Evolutionary conservation across 2,797 vertebrate genomes (phyloP).

Genomic region (Galaxias olidus): DNA sequence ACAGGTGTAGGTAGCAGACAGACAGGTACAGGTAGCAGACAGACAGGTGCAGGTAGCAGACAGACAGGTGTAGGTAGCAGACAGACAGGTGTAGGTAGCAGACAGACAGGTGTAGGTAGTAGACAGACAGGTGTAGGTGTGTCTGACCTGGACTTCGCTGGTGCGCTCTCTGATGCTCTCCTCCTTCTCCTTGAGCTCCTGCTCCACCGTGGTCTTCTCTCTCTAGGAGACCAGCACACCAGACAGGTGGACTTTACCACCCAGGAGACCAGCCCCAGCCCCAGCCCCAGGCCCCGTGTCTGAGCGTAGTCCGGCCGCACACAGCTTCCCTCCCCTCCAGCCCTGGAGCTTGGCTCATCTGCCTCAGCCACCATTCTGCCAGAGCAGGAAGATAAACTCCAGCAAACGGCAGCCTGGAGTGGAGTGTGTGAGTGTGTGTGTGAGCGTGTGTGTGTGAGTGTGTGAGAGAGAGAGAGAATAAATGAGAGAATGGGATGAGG

Average conservation of each 20-base stretch:
- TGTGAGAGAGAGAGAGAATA: no score
- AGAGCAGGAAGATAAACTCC: constrained; percentile 28
- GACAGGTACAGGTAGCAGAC: no score
- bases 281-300: background rate
- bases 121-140: background rate
- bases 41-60: no score
- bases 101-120: background rate
- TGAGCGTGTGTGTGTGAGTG: background rate
- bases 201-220: constrained; percentile 93
- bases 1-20: background rate
- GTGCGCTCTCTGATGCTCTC: constrained; percentile 89
- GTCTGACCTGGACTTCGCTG: constrained; percentile 89
- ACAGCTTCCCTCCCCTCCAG: constrained; percentile 36
- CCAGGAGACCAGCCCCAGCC: constrained; percentile 77
- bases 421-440: constrained; percentile 1
- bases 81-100: background rate
- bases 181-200: constrained; percentile 96
- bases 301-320: constrained; percentile 52
- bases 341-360: constrained; percentile 54
- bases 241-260: constrained; percentile 90
- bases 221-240: constrained; percentile 78
- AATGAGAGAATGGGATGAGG: constrained; percentile 47
- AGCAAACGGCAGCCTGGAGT: constrained; percentile 25
- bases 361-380: constrained; percentile 60
- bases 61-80: background rate